phyloP scores from a whole-genome alignment of 2,888 invertebrate genomes.

The Hymenopus coronatus region DNA sequence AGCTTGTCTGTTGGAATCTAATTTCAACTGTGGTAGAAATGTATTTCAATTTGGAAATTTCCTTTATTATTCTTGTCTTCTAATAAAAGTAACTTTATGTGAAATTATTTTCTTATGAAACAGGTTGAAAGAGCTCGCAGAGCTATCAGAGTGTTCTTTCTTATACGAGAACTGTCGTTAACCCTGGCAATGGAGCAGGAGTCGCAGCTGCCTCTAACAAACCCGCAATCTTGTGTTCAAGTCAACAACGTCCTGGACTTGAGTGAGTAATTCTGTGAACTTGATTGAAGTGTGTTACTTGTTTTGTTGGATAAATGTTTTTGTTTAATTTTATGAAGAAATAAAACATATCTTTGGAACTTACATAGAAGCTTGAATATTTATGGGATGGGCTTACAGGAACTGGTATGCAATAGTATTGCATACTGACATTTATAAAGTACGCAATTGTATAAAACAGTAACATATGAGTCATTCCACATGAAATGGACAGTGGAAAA shows the following conservation, averaged over 20 bases:
- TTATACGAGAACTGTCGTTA: slow-evolving; percentile 77
- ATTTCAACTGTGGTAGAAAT: no score
- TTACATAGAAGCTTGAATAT: neutral
- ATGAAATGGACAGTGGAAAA: no score
- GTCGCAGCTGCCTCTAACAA: slow-evolving; percentile 83
- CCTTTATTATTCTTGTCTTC: no score
- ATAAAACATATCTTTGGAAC: neutral
- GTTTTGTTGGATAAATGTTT: neutral
- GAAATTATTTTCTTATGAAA: neutral
- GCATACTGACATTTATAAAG: no score
- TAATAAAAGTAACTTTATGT: no score
- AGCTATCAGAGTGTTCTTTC: slow-evolving; percentile 90
- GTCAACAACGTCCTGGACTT: slow-evolving; percentile 93
- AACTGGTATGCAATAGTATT: no score
- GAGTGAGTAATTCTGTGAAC: slow-evolving; percentile 61
- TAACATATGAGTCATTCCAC: no score
- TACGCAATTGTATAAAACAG: no score
- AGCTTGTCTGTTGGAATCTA: no score
- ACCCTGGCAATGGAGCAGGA: slow-evolving; percentile 74
- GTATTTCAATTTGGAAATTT: no score
- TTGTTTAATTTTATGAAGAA: neutral
- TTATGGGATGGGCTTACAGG: no score
- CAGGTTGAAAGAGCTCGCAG: slow-evolving; percentile 82
- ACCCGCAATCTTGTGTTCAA: slow-evolving; percentile 84
- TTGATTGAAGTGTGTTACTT: neutral